A percentile compares a stretch with the other conserved stretches of the same genome.
These are phyloP conservation scores for Callocephalon fimbriatum DNA, from an alignment of 2,113 vertebrate species.

Conservation along the genomic window DNA sequence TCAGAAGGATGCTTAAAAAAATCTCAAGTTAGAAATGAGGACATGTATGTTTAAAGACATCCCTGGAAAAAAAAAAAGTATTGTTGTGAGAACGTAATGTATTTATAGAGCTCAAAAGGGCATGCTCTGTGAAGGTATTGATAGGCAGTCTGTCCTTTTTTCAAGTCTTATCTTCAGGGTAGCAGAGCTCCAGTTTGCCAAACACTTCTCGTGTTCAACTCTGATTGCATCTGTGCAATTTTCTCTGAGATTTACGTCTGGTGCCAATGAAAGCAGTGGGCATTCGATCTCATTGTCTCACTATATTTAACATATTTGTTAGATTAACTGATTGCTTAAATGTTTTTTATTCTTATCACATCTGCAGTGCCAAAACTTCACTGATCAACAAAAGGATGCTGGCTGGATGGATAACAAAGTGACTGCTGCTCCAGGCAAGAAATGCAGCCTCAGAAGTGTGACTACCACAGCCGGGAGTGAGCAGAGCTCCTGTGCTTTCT, in stretches of 20 bases:
- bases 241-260: constrained; percentile 71
- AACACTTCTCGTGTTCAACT: constrained; percentile 55
- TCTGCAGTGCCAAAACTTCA: constrained; percentile 50
- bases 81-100: constrained; percentile 25
- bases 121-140: constrained; percentile 65
- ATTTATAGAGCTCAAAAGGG: constrained; percentile 68
- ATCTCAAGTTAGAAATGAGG: not conserved
- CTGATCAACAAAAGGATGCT: constrained; percentile 40
- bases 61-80: not conserved
- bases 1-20: not conserved
- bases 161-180: constrained; percentile 73
- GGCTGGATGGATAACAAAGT: not conserved
- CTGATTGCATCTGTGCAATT: constrained; percentile 70
- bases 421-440: not conserved
- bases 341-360: constrained; percentile 66
- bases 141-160: constrained; percentile 57
- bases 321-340: constrained; percentile 56
- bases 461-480: not conserved
- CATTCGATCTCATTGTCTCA: constrained; percentile 42
- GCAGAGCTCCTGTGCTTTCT: not conserved
- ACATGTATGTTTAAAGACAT: not conserved
- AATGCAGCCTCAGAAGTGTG: not conserved
- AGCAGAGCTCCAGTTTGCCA: constrained; percentile 72
- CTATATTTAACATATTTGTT: constrained; percentile 66
- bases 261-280: constrained; percentile 58